Conservation (phyloP, 2,888 invertebrate species). For the Acrocyrtus sp. region DNA sequence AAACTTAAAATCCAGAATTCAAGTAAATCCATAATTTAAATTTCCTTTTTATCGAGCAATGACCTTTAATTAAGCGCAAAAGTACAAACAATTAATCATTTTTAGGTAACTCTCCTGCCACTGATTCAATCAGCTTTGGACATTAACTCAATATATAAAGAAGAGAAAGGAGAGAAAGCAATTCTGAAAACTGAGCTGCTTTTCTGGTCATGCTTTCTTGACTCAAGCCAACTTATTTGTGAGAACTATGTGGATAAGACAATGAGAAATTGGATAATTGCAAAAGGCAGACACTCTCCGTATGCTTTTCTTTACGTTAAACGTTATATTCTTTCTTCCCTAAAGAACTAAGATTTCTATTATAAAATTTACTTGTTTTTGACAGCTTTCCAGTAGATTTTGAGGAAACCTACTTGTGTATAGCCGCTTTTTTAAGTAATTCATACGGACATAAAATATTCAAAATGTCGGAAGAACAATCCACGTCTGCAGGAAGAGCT, state of each 20-base stretch:
- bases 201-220: slow-evolving; percentile 34
- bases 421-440: slow-evolving; percentile 17
- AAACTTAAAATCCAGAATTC: background rate
- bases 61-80: too few relatives aligned
- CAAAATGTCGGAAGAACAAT: slow-evolving; percentile 2
- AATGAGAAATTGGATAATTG: slow-evolving; percentile 12
- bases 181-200: slow-evolving; percentile 7
- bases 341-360: too few relatives aligned
- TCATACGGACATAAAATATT: slow-evolving; percentile 12
- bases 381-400: slow-evolving; percentile 23
- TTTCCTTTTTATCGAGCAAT: too few relatives aligned
- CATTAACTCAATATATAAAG: too few relatives aligned
- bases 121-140: too few relatives aligned
- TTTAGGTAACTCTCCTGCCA: too few relatives aligned
- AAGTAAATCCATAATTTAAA: too few relatives aligned
- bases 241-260: background rate
- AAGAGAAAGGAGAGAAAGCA: slow-evolving; percentile 4
- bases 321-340: background rate
- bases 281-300: slow-evolving; percentile 11
- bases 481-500: background rate
- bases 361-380: background rate
- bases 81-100: too few relatives aligned
- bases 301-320: slow-evolving; percentile 2
- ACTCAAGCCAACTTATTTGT: slow-evolving; percentile 8
- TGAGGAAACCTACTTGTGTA: slow-evolving; percentile 28